A percentile compares a stretch with the other conserved stretches of the same genome.
Evolutionary conservation across 2,113 vertebrate species (phyloP).

Genomic region (Centropus bengalensis): DNA sequence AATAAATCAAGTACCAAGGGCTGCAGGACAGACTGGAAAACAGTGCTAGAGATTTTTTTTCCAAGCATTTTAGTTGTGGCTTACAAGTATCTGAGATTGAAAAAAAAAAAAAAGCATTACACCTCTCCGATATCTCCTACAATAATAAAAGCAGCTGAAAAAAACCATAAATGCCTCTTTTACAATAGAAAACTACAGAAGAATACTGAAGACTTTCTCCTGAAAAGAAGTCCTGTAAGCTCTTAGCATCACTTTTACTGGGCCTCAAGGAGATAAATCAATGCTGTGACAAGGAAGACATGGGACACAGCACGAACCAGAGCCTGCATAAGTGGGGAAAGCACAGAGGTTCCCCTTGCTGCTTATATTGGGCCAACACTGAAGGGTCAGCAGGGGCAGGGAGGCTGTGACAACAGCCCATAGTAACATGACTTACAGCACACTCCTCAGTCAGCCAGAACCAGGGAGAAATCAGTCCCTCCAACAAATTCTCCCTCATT

Average conservation of each 20-base stretch:
- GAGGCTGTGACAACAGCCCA: neutral
- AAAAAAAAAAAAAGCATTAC: neutral
- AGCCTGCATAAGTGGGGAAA: too few species aligned
- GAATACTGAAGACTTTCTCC: neutral
- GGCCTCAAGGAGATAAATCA: neutral
- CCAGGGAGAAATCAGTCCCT: neutral
- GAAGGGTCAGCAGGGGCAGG: neutral
- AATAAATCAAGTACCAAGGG: neutral
- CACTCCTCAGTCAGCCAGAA: neutral
- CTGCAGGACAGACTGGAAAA: neutral
- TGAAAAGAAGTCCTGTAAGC: neutral
- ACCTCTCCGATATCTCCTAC: neutral
- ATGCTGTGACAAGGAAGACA: neutral
- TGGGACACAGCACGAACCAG: too few species aligned
- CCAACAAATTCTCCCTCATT: neutral
- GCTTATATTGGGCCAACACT: rapidly evolving
- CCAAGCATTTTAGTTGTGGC: neutral
- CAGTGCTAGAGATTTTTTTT: neutral
- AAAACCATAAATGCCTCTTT: neutral
- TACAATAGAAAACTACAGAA: neutral
- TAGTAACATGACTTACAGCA: neutral
- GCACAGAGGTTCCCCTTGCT: neutral
- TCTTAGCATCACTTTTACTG: neutral
- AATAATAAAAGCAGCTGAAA: neutral
- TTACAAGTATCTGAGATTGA: neutral